Evolutionary conservation across 2,888 invertebrate genomes (phyloP).

Genomic region (Scaeva pyrastri): DNA sequence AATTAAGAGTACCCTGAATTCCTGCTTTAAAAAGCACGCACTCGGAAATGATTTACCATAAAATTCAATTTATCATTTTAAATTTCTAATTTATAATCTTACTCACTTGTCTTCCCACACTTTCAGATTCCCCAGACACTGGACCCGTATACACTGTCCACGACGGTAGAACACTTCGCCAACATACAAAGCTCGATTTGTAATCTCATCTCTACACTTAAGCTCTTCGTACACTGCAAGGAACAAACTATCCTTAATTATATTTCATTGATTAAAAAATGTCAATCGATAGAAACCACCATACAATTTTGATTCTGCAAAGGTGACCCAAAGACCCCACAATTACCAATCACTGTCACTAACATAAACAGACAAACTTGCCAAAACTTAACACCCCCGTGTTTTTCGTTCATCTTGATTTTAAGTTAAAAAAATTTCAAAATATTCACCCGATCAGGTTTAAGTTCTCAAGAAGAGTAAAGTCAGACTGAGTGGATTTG

Average conservation of each 20-base stretch:
- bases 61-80: too few relatives aligned
- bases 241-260: not conserved
- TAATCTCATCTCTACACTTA: conserved; percentile 80
- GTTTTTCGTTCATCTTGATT: conserved; percentile 28
- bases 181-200: conserved; percentile 80
- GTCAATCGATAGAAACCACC: not conserved
- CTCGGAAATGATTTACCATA: too few relatives aligned
- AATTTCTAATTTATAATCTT: too few relatives aligned
- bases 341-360: conserved; percentile 28
- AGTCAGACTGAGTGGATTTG: conserved; percentile 65
- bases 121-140: conserved; percentile 80
- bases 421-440: not conserved
- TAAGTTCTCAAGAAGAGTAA: conserved; percentile 65
- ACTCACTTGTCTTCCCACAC: conserved; percentile 82
- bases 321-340: conserved; percentile 51
- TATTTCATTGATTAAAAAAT: not conserved
- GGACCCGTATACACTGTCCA: conserved; percentile 81
- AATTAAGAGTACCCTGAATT: too few relatives aligned
- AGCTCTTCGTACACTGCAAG: conserved; percentile 75
- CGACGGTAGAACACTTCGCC: conserved; percentile 81
- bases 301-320: conserved; percentile 56
- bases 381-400: conserved; percentile 7
- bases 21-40: too few relatives aligned
- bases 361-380: conserved; percentile 16
- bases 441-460: conserved; percentile 19